Percentiles rank a stretch among this genome's conserved stretches.
Evolutionary conservation across 2,113 vertebrate species (phyloP).

Genomic region (Crotalus viridis): DNA sequence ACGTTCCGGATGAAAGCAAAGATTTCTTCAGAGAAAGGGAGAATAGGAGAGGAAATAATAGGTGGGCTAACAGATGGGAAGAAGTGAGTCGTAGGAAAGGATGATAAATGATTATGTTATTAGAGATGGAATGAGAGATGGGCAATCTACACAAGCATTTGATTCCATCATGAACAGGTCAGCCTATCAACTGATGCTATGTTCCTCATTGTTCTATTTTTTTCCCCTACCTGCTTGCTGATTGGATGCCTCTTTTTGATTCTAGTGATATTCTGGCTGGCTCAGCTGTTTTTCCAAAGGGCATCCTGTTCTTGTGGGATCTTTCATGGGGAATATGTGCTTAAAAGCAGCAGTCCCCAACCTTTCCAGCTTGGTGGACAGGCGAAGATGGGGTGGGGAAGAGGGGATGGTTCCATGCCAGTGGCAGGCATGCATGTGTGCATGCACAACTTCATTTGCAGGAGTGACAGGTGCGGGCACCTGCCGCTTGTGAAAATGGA

Average conservation of each 20-base stretch:
- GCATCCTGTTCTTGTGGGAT: not conserved
- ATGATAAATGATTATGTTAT: not conserved
- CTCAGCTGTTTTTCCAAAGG: not conserved
- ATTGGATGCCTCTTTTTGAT: not conserved
- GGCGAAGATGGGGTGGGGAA: accelerated
- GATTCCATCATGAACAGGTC: not conserved
- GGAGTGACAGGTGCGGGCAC: not conserved
- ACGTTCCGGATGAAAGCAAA: not conserved
- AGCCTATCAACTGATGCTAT: not conserved
- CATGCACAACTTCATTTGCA: not conserved
- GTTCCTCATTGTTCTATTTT: not conserved
- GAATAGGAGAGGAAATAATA: not conserved
- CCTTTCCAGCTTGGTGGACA: not conserved
- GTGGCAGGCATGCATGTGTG: not conserved
- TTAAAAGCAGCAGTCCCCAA: not conserved
- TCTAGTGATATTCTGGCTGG: not conserved
- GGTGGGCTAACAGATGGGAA: not conserved
- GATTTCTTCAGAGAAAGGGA: not conserved
- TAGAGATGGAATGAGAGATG: not conserved
- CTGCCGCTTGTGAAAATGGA: too few species aligned
- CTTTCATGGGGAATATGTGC: not conserved
- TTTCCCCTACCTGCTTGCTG: not conserved
- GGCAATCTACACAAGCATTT: not conserved
- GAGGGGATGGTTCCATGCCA: not conserved
- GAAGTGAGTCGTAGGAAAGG: not conserved